Evolutionary conservation across 2,797 vertebrate species (phyloP).

Genomic region (Poeciliopsis gracilis): DNA sequence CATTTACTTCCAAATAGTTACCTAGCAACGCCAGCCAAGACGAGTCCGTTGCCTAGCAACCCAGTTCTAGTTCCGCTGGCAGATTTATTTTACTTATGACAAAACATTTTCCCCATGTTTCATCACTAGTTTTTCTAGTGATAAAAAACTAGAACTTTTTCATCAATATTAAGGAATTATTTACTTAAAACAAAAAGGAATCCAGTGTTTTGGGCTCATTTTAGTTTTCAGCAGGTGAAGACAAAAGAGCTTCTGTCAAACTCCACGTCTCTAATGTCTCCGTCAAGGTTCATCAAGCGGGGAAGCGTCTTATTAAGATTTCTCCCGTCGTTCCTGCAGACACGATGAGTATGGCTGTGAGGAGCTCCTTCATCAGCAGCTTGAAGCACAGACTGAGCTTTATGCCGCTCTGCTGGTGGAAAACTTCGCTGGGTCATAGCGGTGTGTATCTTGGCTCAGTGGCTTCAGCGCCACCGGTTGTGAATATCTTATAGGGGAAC

Average conservation of each 20-base stretch:
- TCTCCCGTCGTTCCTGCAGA: conserved; percentile 49
- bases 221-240: conserved; percentile 36
- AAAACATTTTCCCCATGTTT: no score
- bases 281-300: conserved; percentile 31
- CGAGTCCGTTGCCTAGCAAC: no score
- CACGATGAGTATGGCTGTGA: conserved; percentile 32
- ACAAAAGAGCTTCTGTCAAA: conserved; percentile 63
- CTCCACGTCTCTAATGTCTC: conserved; percentile 44
- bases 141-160: no score
- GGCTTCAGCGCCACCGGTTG: conserved; percentile 66
- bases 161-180: no score
- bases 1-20: no score
- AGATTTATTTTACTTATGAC: no score
- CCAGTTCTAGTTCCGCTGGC: no score
- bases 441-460: conserved; percentile 81
- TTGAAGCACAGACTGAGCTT: conserved; percentile 71
- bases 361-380: conserved; percentile 56
- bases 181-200: conserved; percentile 12
- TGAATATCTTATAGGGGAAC: conserved; percentile 77
- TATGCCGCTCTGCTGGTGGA: conserved; percentile 72
- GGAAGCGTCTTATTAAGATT: conserved; percentile 72
- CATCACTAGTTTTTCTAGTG: no score
- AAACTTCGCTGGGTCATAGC: conserved; percentile 70
- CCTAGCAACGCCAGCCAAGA: no score
- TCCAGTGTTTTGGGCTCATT: conserved; percentile 27